Percentiles rank a stretch among this genome's conserved stretches.
Conservation (phyloP, 2,113 vertebrate species). For the Ammospiza nelsoni region DNA sequence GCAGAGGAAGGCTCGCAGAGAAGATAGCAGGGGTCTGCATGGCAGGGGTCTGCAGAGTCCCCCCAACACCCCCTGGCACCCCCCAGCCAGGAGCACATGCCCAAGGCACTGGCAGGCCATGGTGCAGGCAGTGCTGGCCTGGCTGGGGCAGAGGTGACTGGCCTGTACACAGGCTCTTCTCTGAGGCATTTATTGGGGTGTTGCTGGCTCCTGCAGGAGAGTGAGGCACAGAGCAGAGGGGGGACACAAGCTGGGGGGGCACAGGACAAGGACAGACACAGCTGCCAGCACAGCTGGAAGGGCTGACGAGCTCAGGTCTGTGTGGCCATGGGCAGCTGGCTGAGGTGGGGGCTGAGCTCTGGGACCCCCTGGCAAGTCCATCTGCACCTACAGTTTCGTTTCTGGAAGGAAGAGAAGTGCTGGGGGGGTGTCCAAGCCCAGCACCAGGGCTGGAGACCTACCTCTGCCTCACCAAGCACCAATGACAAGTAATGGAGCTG, state of each 20-base stretch:
- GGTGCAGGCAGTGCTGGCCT: not conserved
- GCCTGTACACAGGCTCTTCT: not conserved
- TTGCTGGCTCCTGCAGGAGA: not conserved
- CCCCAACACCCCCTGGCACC: accelerated
- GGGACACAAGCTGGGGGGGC: not conserved
- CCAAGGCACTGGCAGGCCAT: not conserved
- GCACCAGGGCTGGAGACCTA: not conserved
- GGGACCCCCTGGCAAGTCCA: not conserved
- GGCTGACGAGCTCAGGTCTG: not conserved
- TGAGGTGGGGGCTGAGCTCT: not conserved
- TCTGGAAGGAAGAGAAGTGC: slow-evolving; percentile 24
- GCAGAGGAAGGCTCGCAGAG: not conserved
- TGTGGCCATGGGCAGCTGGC: not conserved
- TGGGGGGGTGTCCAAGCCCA: not conserved
- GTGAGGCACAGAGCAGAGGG: not conserved
- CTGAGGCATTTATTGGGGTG: not conserved
- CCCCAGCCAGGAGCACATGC: not conserved
- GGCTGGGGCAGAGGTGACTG: not conserved
- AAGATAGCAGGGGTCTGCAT: not conserved
- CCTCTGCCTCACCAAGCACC: not conserved
- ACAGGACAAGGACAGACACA: accelerated
- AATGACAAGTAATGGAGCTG: not conserved
- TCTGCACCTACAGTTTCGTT: not conserved
- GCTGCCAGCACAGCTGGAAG: not conserved
- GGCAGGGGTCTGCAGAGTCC: not conserved